Conservation (phyloP, 2,888 invertebrate species). For the Rhamnusium bicolor region DNA sequence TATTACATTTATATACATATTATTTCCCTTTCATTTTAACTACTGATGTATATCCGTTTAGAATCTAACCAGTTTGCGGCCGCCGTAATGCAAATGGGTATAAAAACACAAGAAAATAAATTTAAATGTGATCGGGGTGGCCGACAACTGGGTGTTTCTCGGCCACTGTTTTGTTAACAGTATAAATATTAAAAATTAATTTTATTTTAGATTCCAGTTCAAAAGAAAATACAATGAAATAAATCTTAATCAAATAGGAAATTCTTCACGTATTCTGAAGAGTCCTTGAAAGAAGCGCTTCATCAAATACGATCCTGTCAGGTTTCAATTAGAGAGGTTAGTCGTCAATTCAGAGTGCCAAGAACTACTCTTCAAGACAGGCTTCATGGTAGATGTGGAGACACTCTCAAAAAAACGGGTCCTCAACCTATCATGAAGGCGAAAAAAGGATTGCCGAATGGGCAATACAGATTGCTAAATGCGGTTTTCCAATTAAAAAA, state of each 20-base stretch:
- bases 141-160: too few species aligned
- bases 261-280: background rate
- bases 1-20: too few species aligned
- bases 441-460: constrained; percentile 58
- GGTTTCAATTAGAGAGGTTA: background rate
- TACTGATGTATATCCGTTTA: too few species aligned
- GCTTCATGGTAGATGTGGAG: constrained; percentile 2
- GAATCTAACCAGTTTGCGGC: too few species aligned
- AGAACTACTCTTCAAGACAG: background rate
- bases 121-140: too few species aligned
- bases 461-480: constrained; percentile 55
- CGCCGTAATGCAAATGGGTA: too few species aligned
- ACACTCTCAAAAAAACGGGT: background rate
- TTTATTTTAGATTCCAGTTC: background rate
- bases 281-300: background rate
- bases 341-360: constrained; percentile 9
- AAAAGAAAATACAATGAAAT: background rate
- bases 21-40: too few species aligned
- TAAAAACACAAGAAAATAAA: too few species aligned
- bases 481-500: constrained; percentile 60
- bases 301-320: background rate
- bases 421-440: constrained; percentile 33
- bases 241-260: background rate
- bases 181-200: too few species aligned
- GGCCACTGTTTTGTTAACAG: too few species aligned